Percentiles rank a stretch among this genome's conserved stretches.
phyloP scores from a whole-genome alignment of 2,888 invertebrate genomes.

The Xestia rhomboidea region DNA sequence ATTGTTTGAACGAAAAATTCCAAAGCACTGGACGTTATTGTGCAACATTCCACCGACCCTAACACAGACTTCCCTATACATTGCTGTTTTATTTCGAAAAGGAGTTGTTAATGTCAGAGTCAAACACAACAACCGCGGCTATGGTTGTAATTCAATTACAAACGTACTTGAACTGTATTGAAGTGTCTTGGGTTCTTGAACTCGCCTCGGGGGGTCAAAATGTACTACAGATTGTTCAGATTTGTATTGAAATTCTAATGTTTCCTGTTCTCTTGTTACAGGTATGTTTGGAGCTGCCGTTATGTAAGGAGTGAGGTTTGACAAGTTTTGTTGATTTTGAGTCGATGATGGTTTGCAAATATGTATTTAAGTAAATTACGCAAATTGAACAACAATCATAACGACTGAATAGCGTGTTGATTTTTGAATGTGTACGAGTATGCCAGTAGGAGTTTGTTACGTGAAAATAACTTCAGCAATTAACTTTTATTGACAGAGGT shows the following conservation, averaged over 20 bases:
- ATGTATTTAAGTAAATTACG: conserved; percentile 31
- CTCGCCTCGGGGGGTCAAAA: conserved; percentile 67
- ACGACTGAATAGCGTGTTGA: conserved; percentile 31
- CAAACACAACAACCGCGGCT: conserved; percentile 73
- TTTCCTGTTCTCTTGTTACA: conserved; percentile 73
- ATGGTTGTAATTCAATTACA: conserved; percentile 72
- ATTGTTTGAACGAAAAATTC: conserved; percentile 83
- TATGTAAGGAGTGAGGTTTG: conserved; percentile 58
- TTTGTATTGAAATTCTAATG: conserved; percentile 69
- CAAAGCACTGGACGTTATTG: conserved; percentile 70
- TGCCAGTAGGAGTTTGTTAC: conserved; percentile 11
- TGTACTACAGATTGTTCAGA: conserved; percentile 63
- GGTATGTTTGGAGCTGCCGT: conserved; percentile 65
- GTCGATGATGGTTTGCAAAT: conserved; percentile 29
- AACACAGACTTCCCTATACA: conserved; percentile 73
- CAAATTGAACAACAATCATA: conserved; percentile 24
- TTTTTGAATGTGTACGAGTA: conserved; percentile 19
- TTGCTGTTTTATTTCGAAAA: conserved; percentile 72
- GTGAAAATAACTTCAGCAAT: conserved; percentile 7
- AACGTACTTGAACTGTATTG: conserved; percentile 62
- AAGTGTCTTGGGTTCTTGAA: conserved; percentile 70
- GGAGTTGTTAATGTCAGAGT: conserved; percentile 71
- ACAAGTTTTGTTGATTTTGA: conserved; percentile 36
- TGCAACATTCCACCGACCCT: conserved; percentile 68
- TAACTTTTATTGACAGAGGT: background rate